Evolutionary conservation across 2,113 vertebrate genomes (phyloP), one percentile per base, ranked within the genome.

Genomic region (Danionella cerebrum): DNA sequence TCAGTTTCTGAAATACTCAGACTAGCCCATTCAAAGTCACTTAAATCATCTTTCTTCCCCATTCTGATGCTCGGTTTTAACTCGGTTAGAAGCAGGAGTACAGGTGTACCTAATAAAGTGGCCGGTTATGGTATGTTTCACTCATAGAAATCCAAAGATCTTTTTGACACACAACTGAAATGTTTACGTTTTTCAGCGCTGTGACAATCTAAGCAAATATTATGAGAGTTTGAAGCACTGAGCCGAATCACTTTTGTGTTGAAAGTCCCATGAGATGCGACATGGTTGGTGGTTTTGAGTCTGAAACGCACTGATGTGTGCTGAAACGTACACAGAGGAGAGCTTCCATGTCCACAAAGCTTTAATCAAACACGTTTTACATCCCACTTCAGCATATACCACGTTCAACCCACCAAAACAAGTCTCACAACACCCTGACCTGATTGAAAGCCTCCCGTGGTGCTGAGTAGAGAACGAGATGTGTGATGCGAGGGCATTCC

Each of bases 401-500:
- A 33, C 31, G 62, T 44, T 12, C 41, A 21, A 60, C 41, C 18
- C 38, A 29, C 13, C 22, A n/a, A 42, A 51, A 62, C 52, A 41
- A 18, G 18, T 27, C 55, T 51, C 42, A 22, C 12, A 64, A 64
- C 25, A 74, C 25, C 22, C 70, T 35, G 19, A 35, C 39, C 36
- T 10, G 11, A 6, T 12, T 5, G 6, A 6, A 14, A 11, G 42
- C n/a, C 29, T 19, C 27, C 39, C 5, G n/a, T 9, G 27, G 39
- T 38, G 39, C 25, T 6, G 65, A 41, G 48, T 29, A 48, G 33
- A 36, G 71, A 50, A 48, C 27, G 50, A 57, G 58, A 60, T 60
- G 73, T 76, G 51, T 65, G 39, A 48, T 65, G 52, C 13, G 45
- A 51, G 72, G 71, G 14, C 33, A 57, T 65, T 51, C 66, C 58